Base-by-base conservation (phyloP, 2,888 invertebrate species). In the Therioaphis trifolii region DNA sequence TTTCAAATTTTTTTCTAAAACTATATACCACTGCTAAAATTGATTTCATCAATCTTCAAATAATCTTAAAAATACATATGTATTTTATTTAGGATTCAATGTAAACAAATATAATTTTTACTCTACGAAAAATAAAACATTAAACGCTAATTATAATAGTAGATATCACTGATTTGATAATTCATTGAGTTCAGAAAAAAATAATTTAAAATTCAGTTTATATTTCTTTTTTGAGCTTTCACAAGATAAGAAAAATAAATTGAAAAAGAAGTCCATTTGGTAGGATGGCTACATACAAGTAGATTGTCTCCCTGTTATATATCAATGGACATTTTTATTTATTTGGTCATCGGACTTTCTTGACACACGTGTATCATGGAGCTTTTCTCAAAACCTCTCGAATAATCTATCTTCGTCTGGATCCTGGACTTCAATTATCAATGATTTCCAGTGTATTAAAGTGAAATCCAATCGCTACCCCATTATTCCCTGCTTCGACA, bases 281-380 rank as follows among this genome's bases (percentile, higher is more conserved):
- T 69, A 55, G 27, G 58, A 69, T 43, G 69, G 55, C 43, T 79
- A 68, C 52, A n/a, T n/a, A 68, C 69, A 29, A 68, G 40, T 76
- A 43, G 58, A 58, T 58, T 69, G 55, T 79, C 43, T 35, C 69
- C 15, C 15, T 66, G 21, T 40, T 77, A 40, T 77, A 66, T 77
- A 77, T 52, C 52, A 66, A 58, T 69, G 55, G 79, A 79, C 69
- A 71, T 79, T 79, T 46, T 75, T 75, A 75, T 75, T 75, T 55
- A 71, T 79, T 79, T 58, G 79, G 69, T 79, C 79, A 79, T 79
- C 43, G 79, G 43, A 69, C 21, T 69, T 79, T 79, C 79, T n/a
- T n/a, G 79, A 69, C 43, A 79, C 69, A 79, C 55, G 55, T 69
- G 69, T 21, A 43, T 43, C 69, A 21, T n/a, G n/a, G 58, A 24